These are phyloP conservation scores for Drosophila anomalata DNA, from an alignment of 2,888 invertebrate species.

Conservation along the genomic window DNA sequence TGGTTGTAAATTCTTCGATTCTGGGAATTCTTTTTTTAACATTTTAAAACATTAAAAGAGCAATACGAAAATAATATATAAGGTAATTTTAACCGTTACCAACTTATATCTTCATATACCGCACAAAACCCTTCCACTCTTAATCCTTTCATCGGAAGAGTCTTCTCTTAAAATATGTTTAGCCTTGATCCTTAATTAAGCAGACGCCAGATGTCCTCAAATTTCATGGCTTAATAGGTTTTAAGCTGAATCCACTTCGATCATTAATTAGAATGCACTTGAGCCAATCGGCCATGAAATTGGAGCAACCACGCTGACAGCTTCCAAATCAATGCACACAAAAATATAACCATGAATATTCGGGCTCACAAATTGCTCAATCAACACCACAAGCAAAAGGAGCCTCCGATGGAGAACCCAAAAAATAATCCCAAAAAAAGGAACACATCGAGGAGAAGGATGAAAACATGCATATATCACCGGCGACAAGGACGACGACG, in stretches of 20 bases:
- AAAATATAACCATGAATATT: conserved; percentile 2
- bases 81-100: neutral
- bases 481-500: conserved; percentile 61
- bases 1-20: conserved; percentile 9
- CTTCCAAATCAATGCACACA: conserved; percentile 59
- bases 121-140: neutral
- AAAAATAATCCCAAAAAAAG: neutral
- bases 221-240: conserved; percentile 50
- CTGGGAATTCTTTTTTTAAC: neutral
- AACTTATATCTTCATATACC: too few relatives aligned
- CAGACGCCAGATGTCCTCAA: conserved; percentile 62
- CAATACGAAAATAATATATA: too few relatives aligned
- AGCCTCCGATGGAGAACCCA: conserved; percentile 32
- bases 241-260: conserved; percentile 38
- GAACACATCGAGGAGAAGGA: neutral
- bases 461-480: conserved; percentile 53
- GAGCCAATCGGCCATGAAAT: conserved; percentile 73
- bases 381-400: conserved; percentile 69
- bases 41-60: neutral
- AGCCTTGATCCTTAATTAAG: conserved; percentile 33
- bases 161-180: neutral
- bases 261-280: conserved; percentile 71
- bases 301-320: conserved; percentile 75
- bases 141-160: neutral
- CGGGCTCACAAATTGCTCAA: conserved; percentile 65